phyloP scores from a whole-genome alignment of 2,888 invertebrate species.

The Eledone cirrhosa region DNA sequence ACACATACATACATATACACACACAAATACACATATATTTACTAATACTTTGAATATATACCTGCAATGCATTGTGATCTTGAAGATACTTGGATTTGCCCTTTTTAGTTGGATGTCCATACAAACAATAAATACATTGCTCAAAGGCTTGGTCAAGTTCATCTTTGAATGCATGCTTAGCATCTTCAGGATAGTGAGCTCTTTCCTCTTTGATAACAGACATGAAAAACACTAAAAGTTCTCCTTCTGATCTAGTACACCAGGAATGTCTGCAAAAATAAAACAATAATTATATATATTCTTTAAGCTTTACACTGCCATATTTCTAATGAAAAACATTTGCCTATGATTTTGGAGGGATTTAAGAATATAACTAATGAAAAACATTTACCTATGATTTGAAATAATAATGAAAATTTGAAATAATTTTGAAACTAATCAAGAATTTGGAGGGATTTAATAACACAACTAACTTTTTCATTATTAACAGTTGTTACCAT shows the following conservation, averaged over 20 bases:
- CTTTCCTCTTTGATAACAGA: slow-evolving; percentile 72
- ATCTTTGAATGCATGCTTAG: slow-evolving; percentile 49
- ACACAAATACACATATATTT: no score
- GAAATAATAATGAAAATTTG: no score
- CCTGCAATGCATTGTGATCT: slow-evolving; percentile 80
- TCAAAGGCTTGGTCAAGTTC: slow-evolving; percentile 83
- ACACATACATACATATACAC: no score
- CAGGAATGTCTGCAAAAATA: slow-evolving; percentile 73
- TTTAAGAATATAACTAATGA: no score
- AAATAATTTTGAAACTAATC: no score
- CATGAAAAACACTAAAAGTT: slow-evolving; percentile 80
- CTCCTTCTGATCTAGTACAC: slow-evolving; percentile 82
- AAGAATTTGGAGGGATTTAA: no score
- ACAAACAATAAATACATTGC: slow-evolving; percentile 86
- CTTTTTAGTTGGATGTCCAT: slow-evolving; percentile 67
- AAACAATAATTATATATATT: background rate
- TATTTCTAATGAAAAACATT: no score
- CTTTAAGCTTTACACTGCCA: no score
- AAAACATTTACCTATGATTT: no score
- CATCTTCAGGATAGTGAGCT: slow-evolving; percentile 39
- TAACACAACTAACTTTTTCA: no score
- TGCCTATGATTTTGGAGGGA: no score
- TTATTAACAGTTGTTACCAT: no score
- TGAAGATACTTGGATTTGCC: slow-evolving; percentile 75
- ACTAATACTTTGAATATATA: slow-evolving; percentile 49